A percentile compares a stretch with the other conserved stretches of the same genome.
Conservation (phyloP, 2,888 invertebrate species). For the Disparrhopalites patrizii region DNA sequence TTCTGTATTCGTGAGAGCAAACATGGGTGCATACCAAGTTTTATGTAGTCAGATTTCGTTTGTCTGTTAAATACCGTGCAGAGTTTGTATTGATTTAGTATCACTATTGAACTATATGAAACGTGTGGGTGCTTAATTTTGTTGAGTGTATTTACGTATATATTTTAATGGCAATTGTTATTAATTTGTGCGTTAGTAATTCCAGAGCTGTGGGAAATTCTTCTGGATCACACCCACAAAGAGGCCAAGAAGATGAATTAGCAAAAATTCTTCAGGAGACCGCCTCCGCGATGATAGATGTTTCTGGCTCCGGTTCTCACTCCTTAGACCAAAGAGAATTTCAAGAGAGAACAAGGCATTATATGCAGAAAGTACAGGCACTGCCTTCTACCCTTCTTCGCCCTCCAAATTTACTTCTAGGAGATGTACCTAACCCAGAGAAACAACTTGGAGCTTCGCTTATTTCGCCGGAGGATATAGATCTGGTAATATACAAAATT, state of each 20-base stretch:
- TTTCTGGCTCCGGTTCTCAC: constrained; percentile 47
- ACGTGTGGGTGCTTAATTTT: too few species aligned
- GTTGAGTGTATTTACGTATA: too few species aligned
- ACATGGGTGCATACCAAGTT: background rate
- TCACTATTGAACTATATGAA: too few species aligned
- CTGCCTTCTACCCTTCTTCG: constrained; percentile 41
- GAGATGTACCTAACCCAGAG: constrained; percentile 47
- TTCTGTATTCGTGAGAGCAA: background rate
- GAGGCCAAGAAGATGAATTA: constrained; percentile 48
- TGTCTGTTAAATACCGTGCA: background rate
- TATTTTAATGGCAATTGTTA: too few species aligned
- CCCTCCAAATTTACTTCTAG: constrained; percentile 38
- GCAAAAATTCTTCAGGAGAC: constrained; percentile 48
- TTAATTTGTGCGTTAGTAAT: constrained; percentile 14
- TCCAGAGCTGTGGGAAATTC: constrained; percentile 19
- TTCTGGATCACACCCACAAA: constrained; percentile 33
- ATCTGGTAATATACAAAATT: constrained; percentile 36
- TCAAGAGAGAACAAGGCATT: constrained; percentile 47
- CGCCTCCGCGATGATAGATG: constrained; percentile 48
- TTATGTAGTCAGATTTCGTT: background rate
- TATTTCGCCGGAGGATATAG: constrained; percentile 45
- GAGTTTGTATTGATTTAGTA: background rate
- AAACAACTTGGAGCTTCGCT: constrained; percentile 45
- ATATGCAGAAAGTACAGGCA: constrained; percentile 44
- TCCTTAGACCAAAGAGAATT: constrained; percentile 48